Percentiles rank a stretch among this genome's conserved stretches.
phyloP scores from a whole-genome alignment of 2,797 vertebrate genomes.

The Argyrosomus regius region DNA sequence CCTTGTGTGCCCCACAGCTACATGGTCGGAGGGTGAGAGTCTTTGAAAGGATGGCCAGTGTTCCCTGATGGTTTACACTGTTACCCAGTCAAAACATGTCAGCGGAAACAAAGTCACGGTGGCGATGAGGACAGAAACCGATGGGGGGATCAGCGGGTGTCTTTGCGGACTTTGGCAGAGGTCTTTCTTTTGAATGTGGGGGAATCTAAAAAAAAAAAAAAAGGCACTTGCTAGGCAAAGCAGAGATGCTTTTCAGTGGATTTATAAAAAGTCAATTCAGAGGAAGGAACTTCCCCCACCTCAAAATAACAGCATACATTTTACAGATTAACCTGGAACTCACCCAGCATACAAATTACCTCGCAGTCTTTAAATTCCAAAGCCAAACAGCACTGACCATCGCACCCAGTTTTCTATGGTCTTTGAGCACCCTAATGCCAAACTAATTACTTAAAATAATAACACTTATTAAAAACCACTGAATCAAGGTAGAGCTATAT shows the following conservation, averaged over 20 bases:
- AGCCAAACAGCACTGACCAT: constrained; percentile 9
- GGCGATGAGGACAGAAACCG: constrained; percentile 44
- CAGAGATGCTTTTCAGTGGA: not conserved
- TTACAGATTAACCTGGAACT: constrained; percentile 21
- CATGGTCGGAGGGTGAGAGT: constrained; percentile 48
- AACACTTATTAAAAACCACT: constrained; percentile 27
- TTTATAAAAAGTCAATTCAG: constrained; percentile 4
- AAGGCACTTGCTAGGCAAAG: not conserved
- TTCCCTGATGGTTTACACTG: constrained; percentile 49
- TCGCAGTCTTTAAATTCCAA: constrained; percentile 18
- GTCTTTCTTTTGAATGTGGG: not conserved
- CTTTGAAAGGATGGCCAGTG: constrained; percentile 47
- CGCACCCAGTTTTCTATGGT: constrained; percentile 27
- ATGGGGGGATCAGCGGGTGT: not conserved
- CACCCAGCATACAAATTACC: not conserved
- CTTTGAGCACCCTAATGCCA: constrained; percentile 45
- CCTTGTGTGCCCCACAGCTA: constrained; percentile 65
- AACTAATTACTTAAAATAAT: constrained; percentile 59
- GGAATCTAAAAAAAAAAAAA: not conserved
- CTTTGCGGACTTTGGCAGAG: not conserved
- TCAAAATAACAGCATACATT: constrained; percentile 22
- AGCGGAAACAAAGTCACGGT: constrained; percentile 45
- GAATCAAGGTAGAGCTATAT: constrained; percentile 28
- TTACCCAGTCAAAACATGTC: constrained; percentile 48
- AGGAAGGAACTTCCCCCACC: not conserved